Conservation (phyloP, 1,140 invertebrate genomes). For the Bombus terrestris region DNA sequence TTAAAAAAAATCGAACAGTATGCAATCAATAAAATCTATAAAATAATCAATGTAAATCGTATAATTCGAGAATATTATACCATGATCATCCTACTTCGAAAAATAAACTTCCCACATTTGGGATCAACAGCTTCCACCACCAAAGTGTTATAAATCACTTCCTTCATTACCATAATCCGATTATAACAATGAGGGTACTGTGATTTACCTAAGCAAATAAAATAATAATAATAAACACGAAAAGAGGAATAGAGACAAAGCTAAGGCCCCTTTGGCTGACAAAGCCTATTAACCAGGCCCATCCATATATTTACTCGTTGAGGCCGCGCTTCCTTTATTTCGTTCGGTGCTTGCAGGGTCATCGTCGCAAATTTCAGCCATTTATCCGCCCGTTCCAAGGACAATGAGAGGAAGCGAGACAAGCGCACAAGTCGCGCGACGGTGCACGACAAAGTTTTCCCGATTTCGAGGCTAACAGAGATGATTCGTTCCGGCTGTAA, state of each 20-base stretch:
- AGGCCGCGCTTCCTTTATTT: constrained; percentile 12
- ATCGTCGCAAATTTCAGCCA: constrained; percentile 65
- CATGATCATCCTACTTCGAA: too few relatives aligned
- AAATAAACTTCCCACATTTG: too few relatives aligned
- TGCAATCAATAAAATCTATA: too few relatives aligned
- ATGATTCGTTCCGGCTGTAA: constrained; percentile 78
- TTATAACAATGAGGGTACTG: background rate
- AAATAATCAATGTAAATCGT: too few relatives aligned
- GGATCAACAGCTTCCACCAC: fast-evolving
- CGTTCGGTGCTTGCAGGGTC: constrained; percentile 30
- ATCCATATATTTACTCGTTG: constrained; percentile 63
- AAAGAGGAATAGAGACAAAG: background rate
- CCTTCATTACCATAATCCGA: background rate
- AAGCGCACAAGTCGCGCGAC: constrained; percentile 64
- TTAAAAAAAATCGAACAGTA: too few relatives aligned
- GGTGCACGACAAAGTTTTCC: constrained; percentile 69
- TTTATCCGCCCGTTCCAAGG: constrained; percentile 52
- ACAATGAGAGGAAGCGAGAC: constrained; percentile 49
- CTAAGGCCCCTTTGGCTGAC: background rate
- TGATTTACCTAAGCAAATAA: constrained; percentile 54
- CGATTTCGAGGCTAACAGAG: constrained; percentile 70
- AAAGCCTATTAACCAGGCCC: background rate
- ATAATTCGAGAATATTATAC: too few relatives aligned
- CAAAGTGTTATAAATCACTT: background rate
- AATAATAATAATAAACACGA: background rate